Evolutionary conservation across 2,113 vertebrate genomes (phyloP), one percentile per base, ranked within the genome.

Genomic region (Pluvialis apricaria): DNA sequence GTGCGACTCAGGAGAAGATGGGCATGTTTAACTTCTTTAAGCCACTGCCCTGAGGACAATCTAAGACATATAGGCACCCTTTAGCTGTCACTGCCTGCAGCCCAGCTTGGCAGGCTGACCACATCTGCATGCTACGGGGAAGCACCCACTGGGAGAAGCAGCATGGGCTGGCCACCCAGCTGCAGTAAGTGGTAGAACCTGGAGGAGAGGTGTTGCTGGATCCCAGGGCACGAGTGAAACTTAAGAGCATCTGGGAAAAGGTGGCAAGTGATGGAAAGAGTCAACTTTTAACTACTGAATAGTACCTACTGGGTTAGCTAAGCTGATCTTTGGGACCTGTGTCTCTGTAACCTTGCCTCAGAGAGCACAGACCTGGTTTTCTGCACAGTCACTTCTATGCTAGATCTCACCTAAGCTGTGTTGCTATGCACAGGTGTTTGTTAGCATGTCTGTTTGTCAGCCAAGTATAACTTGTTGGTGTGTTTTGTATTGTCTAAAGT

Each of bases 121-220:
- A 24, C 19, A 17, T 12, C 32, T 6, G 1, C 0, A 0, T 15
- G 31, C 82, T 40, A 2, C 1, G 11, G 8, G n/a, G 16, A 71
- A 31, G 51, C 13, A 26, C 24, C 31, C 32, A 2, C 11, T 28
- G 60, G 60, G 32, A 51, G 38, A 71, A 80, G 38, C 40, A 52
- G 34, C 1, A 0, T 18, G 24, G 70, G 34, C 38, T 89, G 68
- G 32, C 25, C 15, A 24, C 28, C 36, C 26, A 64, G 54, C 57
- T 86, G 62, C 5, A 5, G 22, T 34, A 75, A 75, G 36, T 51
- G 42, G 26, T 5, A 72, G 32, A 29, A 13, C 20, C 58, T 88
- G 66, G 61, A 86, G 42, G 29, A 49, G 44, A 5, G 32, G 11
- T 66, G 47, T 31, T 93, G 62, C 58, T 4, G 4, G 52, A 80